Evolutionary conservation across 2,888 invertebrate genomes (phyloP).

Genomic region (Cerceris ruficornis): DNA sequence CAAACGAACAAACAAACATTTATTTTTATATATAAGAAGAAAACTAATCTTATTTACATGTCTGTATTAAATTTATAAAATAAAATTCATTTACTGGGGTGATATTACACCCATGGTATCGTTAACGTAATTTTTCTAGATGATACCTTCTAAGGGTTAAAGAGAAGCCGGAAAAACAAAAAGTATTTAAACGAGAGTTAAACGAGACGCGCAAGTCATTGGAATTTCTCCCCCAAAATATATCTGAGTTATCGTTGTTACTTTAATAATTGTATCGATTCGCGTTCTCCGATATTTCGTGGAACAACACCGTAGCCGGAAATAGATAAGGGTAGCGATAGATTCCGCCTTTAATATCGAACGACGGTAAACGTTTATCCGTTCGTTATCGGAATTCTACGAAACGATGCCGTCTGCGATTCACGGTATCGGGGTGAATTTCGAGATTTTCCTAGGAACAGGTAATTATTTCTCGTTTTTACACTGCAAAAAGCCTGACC

Average conservation of each 20-base stretch:
- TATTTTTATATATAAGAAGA: no score
- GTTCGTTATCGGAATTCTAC: slow-evolving; percentile 3
- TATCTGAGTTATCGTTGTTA: background rate
- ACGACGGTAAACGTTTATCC: background rate
- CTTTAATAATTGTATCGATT: background rate
- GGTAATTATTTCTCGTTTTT: slow-evolving; percentile 37
- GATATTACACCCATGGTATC: no score
- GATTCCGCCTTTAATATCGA: background rate
- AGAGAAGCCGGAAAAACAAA: no score
- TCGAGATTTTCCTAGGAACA: slow-evolving; percentile 5
- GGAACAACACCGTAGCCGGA: background rate
- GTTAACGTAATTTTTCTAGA: no score
- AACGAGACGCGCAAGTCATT: background rate
- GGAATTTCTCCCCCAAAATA: background rate
- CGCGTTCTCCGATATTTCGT: background rate
- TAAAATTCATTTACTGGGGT: no score
- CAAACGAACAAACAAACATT: no score
- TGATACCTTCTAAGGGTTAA: no score
- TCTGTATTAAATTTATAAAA: no score
- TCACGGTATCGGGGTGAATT: slow-evolving; percentile 1
- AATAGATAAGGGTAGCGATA: background rate
- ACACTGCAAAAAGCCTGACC: slow-evolving; percentile 26
- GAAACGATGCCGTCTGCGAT: slow-evolving; percentile 3
- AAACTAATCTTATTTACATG: no score
- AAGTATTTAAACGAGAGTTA: background rate